A percentile compares a stretch with the other conserved stretches of the same genome.
These are phyloP conservation scores for Linepithema humile DNA, from an alignment of 1,140 invertebrate genomes.

Conservation along the genomic window DNA sequence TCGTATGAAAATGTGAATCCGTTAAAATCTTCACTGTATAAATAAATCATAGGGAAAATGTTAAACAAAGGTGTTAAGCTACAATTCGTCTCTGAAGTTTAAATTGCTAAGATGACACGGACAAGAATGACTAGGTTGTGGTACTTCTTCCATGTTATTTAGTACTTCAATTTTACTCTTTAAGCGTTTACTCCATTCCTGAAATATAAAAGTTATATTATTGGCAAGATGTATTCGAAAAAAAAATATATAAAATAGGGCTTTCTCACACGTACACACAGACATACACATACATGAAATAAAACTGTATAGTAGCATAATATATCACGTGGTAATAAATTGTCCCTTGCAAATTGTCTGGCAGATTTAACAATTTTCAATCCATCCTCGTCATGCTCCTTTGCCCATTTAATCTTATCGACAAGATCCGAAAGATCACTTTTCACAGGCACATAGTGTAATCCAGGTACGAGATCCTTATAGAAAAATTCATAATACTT, in stretches of 20 bases:
- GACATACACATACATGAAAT: slow-evolving; percentile 89
- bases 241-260: slow-evolving; percentile 62
- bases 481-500: slow-evolving; percentile 98
- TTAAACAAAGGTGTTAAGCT: slow-evolving; percentile 46
- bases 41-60: slow-evolving; percentile 10
- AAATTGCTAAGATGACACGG: slow-evolving; percentile 82
- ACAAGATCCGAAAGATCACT: slow-evolving; percentile 92
- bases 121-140: slow-evolving; percentile 85
- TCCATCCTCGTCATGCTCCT: slow-evolving; percentile 90
- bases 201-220: slow-evolving; percentile 70
- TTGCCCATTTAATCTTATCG: slow-evolving; percentile 92
- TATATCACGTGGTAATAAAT: slow-evolving; percentile 94
- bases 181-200: slow-evolving; percentile 91
- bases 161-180: slow-evolving; percentile 86
- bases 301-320: slow-evolving; percentile 95
- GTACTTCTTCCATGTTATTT: slow-evolving; percentile 91
- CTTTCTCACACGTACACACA: slow-evolving; percentile 70
- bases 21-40: slow-evolving; percentile 14
- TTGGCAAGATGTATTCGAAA: slow-evolving; percentile 43
- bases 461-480: slow-evolving; percentile 88
- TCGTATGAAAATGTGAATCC: not conserved
- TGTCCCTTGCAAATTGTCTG: slow-evolving; percentile 89
- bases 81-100: slow-evolving; percentile 83
- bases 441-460: slow-evolving; percentile 94
- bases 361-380: slow-evolving; percentile 89